phyloP scores from a whole-genome alignment of 2,113 vertebrate genomes.

The Pelobates fuscus region DNA sequence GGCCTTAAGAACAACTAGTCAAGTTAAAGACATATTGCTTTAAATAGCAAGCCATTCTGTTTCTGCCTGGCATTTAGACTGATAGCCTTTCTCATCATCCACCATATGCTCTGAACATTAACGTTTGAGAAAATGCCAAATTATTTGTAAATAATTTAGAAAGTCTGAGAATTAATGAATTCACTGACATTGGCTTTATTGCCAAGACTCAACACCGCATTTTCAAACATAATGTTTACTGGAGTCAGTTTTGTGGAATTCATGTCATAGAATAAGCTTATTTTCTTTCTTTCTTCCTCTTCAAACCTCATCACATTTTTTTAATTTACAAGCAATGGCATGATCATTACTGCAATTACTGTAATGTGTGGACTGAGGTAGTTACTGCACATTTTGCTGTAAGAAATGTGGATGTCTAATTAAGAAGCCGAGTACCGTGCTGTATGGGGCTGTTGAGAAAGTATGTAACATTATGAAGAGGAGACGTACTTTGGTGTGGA shows the following conservation, averaged over 20 bases:
- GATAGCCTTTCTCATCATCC: conserved; percentile 12
- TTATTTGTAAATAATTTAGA: conserved; percentile 50
- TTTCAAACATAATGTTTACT: conserved; percentile 17
- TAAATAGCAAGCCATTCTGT: conserved; percentile 19
- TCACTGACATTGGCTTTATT: conserved; percentile 22
- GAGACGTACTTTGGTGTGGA: no score
- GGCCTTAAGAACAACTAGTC: not conserved
- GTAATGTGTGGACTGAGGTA: no score
- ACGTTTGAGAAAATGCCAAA: conserved; percentile 43
- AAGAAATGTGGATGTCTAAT: no score
- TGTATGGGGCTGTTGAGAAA: no score
- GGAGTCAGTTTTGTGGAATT: conserved; percentile 3
- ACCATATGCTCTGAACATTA: conserved; percentile 43
- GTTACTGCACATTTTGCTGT: no score
- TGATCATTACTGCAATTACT: no score
- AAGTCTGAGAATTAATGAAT: conserved; percentile 26
- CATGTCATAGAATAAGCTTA: no score
- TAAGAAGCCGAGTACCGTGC: no score
- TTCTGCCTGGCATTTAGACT: conserved; percentile 29
- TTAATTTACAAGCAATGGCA: not conserved
- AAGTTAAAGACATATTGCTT: not conserved
- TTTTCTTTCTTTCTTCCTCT: no score
- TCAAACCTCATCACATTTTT: not conserved
- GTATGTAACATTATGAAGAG: no score
- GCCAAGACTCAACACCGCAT: conserved; percentile 17